Base-by-base conservation (phyloP, 2,888 invertebrate species). In the Lasioglossum zephyrum region DNA sequence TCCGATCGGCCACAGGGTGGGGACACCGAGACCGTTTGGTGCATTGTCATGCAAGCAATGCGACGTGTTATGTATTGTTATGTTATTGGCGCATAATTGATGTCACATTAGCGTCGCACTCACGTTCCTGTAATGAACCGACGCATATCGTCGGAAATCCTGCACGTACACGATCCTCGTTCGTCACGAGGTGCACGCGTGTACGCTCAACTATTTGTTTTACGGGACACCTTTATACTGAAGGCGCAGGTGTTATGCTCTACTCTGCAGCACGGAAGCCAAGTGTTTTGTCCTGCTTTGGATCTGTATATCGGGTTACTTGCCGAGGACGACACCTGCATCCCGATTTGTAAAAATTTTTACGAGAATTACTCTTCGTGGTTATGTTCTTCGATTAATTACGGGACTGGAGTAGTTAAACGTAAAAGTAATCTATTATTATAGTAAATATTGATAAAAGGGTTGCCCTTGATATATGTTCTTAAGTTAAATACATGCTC, bases 41-140 rank as follows among this genome's bases (percentile, higher is more conserved):
- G 91, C 91, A 93, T 93, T 93, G 93, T 93, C 93, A 93, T 93
- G 93, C 93, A 93, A 93, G 93, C 93, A 93, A 93, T 93, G 93
- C 92, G 92, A 93, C 93, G 93, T 93, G 93, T 93, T 93, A 93
- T 93, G 93, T 93, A 93, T 93, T 93, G 93, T 94, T 93, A 93
- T 93, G 93, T 93, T 93, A 93, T 93, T 93, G 93, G 93, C 92
- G 93, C 94, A 93, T 93, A 93, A 93, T 94, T 93, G 94, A 93
- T 94, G 93, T 93, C 93, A 92, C 94, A 93, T 93, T 93, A 93
- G 93, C 91, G 91, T 93, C 93, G 90, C 84, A 88, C 88, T 85
- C 93, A 92, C 91, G 93, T 91, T 91, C 83, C 93, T 92, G 90
- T 93, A 93, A 93, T 93, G 93, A 93, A 93, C 93, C 93, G 89